A percentile compares a stretch with the other conserved stretches of the same genome.
phyloP scores from a whole-genome alignment of 2,113 vertebrate species.

The Myrmecophaga tridactyla region DNA sequence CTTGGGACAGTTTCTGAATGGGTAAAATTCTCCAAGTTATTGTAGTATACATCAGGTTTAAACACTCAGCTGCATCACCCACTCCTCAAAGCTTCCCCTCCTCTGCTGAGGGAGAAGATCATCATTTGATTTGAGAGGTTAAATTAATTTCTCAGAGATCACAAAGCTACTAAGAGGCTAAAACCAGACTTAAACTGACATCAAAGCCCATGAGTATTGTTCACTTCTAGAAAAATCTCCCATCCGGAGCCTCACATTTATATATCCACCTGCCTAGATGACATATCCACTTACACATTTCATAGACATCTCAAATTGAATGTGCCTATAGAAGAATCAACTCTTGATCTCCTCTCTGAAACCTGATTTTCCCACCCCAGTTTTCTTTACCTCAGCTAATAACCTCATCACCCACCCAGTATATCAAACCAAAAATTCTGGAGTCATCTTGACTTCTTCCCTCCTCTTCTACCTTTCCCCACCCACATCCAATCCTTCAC shows the following conservation, averaged over 20 bases:
- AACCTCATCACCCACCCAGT: neutral
- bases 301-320: neutral
- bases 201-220: neutral
- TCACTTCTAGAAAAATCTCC: neutral
- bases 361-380: neutral
- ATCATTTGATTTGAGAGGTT: neutral
- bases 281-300: neutral
- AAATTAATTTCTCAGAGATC: neutral
- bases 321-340: neutral
- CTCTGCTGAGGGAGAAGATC: neutral
- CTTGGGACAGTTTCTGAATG: neutral
- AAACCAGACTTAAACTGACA: neutral
- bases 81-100: neutral
- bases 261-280: neutral
- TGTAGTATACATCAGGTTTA: neutral
- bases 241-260: neutral
- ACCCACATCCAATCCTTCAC: neutral
- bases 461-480: neutral
- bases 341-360: neutral
- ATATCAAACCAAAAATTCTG: neutral
- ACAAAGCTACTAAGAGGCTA: neutral
- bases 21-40: neutral
- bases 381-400: neutral
- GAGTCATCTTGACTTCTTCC: neutral
- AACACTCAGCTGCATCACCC: neutral